These are phyloP conservation scores for Acanthosepion esculentum DNA, from an alignment of 2,888 invertebrate genomes.

Conservation along the genomic window DNA sequence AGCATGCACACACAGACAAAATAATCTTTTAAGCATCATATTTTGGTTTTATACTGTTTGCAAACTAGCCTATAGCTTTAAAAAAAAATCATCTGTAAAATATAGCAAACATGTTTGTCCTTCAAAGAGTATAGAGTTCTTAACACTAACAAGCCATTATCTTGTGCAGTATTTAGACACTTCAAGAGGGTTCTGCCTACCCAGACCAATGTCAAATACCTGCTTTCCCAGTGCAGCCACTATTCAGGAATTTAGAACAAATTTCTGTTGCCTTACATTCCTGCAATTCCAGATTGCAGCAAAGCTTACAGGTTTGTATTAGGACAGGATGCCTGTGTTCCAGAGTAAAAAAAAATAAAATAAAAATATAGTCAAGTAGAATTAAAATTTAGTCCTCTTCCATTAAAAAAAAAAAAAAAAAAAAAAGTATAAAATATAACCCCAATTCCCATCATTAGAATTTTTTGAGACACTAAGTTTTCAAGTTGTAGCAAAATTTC, in stretches of 20 bases:
- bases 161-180: background rate
- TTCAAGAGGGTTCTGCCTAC: background rate
- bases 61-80: background rate
- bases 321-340: background rate
- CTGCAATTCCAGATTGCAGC: no score
- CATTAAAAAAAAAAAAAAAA: background rate
- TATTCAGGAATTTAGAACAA: background rate
- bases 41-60: background rate
- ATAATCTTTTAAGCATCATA: background rate
- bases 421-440: background rate
- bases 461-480: no score
- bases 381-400: background rate
- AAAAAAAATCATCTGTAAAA: background rate
- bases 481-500: no score
- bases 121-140: background rate
- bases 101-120: background rate
- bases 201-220: background rate
- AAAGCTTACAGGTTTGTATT: no score
- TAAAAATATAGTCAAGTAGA: background rate
- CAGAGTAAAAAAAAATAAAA: background rate
- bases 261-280: background rate
- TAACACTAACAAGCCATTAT: constrained; percentile 2
- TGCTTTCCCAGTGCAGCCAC: background rate
- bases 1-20: background rate
- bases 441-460: background rate